Evolutionary conservation across 2,113 vertebrate genomes (phyloP), one percentile per base, ranked within the genome.

Genomic region (Struthidea cinerea): DNA sequence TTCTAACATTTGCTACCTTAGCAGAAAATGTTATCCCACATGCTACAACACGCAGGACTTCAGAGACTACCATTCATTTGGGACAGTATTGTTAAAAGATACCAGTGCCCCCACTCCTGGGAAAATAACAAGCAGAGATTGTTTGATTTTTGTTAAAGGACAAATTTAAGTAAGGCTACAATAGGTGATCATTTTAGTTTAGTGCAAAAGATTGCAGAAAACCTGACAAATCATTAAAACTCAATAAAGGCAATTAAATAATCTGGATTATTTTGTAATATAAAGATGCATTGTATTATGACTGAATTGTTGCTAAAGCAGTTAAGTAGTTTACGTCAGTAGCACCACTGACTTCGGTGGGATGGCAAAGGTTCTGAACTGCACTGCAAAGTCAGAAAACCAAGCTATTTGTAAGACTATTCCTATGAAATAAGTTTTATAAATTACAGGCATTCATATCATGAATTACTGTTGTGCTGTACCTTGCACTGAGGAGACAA

Each of bases 1-100:
- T 73, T 41, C 87, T 65, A 85, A 61, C 89, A 76, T 42, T 95
- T 93, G 87, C 91, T 87, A 87, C 93, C 87, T 96, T 87, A 85
- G 90, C 91, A 95, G 87, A 91, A 94, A 95, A 95, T 49, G 71
- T 83, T 93, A 85, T 61, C 78, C 84, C 5, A 3, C 84, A 42
- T 55, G 95, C 89, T 95, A 57, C 84, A 87, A 96, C 92, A 90
- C 0, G 24, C 59, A 35, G 33, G 55, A 56, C 63, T 95, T 83
- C 50, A 91, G 87, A 91, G 57, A 26, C 50, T 3, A 15, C 75
- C 53, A 67, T 80, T 82, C 87, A 73, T 32, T 32, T n/a, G 82
- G 39, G 55, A 78, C 55, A 18, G 50, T 5, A 85, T 46, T 83
- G 89, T 69, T 67, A 56, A 88, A 59, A 83, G 55, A 65, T 3